A percentile compares a stretch with the other conserved stretches of the same genome.
Conservation (phyloP, 2,888 invertebrate species). For the Heliconius cydno region DNA sequence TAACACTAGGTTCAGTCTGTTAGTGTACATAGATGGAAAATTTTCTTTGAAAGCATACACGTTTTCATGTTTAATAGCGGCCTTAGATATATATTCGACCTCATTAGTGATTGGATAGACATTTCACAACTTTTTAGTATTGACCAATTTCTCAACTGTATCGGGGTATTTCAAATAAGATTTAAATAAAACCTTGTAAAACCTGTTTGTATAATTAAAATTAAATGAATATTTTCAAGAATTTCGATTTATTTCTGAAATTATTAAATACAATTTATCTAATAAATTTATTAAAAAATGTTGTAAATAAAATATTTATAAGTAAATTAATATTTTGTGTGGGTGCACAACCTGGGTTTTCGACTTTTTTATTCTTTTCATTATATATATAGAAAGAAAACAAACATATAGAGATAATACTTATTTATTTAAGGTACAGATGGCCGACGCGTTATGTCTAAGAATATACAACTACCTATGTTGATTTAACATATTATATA, state of each 20-base stretch:
- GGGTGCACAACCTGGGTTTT: no score
- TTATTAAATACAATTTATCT: background rate
- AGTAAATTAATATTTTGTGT: no score
- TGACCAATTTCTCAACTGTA: constrained; percentile 3
- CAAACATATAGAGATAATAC: constrained; percentile 51
- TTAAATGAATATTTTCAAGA: background rate
- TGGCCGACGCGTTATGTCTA: constrained; percentile 60
- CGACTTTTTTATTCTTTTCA: background rate
- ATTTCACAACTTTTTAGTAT: constrained; percentile 12
- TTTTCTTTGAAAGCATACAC: background rate
- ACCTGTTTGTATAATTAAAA: background rate
- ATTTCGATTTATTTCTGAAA: background rate
- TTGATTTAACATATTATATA: constrained; percentile 40
- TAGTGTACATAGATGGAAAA: background rate
- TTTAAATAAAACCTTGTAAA: constrained; percentile 20
- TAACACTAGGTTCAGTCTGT: no score
- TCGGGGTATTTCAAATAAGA: constrained; percentile 1
- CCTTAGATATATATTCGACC: constrained; percentile 1
- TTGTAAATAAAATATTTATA: background rate
- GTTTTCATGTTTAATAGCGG: background rate
- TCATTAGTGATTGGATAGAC: constrained; percentile 9
- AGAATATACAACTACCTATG: constrained; percentile 56
- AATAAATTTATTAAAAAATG: background rate
- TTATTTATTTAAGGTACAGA: constrained; percentile 67
- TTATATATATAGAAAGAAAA: constrained; percentile 15